These are phyloP conservation scores for Troilus luridus DNA, from an alignment of 2,888 invertebrate species.

Conservation along the genomic window DNA sequence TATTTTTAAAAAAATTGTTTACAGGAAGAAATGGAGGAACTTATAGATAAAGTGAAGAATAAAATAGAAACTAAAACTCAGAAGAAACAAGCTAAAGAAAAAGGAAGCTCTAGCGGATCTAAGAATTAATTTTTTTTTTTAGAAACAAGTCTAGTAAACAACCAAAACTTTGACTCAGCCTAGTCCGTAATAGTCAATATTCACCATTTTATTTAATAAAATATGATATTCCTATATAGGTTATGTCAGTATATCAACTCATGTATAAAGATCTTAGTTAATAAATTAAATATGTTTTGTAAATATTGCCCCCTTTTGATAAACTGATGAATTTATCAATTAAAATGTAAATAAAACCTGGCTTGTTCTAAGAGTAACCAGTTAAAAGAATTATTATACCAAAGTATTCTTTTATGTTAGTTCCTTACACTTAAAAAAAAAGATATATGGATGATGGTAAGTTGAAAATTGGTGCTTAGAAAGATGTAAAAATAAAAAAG, in stretches of 20 bases:
- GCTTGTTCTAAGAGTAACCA: conserved; percentile 41
- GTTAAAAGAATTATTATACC: conserved; percentile 46
- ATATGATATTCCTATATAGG: conserved; percentile 45
- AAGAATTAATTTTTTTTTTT: conserved; percentile 39
- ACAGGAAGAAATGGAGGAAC: conserved; percentile 71
- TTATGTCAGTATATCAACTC: conserved; percentile 25
- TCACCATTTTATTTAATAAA: conserved; percentile 54
- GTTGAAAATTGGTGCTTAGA: conserved; percentile 35
- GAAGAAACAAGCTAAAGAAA: conserved; percentile 67
- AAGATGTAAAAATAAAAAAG: neutral
- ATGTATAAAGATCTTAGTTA: conserved; percentile 43
- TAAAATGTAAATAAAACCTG: conserved; percentile 28
- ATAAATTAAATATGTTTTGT: conserved; percentile 13
- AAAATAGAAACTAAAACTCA: conserved; percentile 71
- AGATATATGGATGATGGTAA: neutral
- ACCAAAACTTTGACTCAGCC: conserved; percentile 58
- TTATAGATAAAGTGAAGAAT: conserved; percentile 70
- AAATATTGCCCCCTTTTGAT: conserved; percentile 38
- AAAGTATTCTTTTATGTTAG: conserved; percentile 54
- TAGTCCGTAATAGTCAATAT: conserved; percentile 56
- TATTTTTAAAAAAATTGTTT: conserved; percentile 61
- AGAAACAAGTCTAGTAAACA: conserved; percentile 55
- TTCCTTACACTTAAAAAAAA: conserved; percentile 12
- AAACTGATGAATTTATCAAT: conserved; percentile 24
- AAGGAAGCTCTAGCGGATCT: conserved; percentile 40